Evolutionary conservation across 2,113 vertebrate species (phyloP), one percentile per base, ranked within the genome.

Genomic region (Phrynosoma platyrhinos): DNA sequence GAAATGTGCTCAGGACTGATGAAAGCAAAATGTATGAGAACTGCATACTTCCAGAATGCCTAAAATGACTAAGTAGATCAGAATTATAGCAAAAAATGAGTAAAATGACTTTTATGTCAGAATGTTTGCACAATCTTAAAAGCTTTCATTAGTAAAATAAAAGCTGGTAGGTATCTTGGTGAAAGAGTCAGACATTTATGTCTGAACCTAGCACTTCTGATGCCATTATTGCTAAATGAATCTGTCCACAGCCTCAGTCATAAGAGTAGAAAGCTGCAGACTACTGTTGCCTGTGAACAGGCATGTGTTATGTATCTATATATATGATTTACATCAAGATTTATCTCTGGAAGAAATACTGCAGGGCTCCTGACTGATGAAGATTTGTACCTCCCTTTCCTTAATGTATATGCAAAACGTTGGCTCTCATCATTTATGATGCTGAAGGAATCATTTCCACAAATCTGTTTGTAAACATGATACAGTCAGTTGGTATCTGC

Each of bases 391-490:
- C 13, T 30, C 14, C 36, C 40, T 40, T 27, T 25, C 53, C 52
- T 75, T 84, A 62, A 13, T 75, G 12, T 40, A 10, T 42, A 85
- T 30, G 16, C 8, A 53, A 84, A 58, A n/a, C 32, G n/a, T 27
- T 27, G 40, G 52, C 66, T 72, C 82, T 13, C 76, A 64, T 25
- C 52, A 82, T 40, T 79, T 42, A 7, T 27, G 27, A 18, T n/a
- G 32, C 1, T 62, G 27, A 66, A 53, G 79, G 25, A 91, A 82
- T 79, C 83, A 92, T 76, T 23, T 77, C 40, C 47, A 52, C 3
- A 16, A 20, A 64, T 90, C 2, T 62, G 53, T 74, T 47, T 52
- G 81, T 20, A 7, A 10, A 71, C 0, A 14, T 71, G 53, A 69
- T 9, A 20, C 72, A 30, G 55, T 25, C 12, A 80, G 9, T 32